Evolutionary conservation across 1,140 invertebrate species (phyloP), one percentile per base, ranked within the genome.

Genomic region (Thaumetopoea pityocampa): DNA sequence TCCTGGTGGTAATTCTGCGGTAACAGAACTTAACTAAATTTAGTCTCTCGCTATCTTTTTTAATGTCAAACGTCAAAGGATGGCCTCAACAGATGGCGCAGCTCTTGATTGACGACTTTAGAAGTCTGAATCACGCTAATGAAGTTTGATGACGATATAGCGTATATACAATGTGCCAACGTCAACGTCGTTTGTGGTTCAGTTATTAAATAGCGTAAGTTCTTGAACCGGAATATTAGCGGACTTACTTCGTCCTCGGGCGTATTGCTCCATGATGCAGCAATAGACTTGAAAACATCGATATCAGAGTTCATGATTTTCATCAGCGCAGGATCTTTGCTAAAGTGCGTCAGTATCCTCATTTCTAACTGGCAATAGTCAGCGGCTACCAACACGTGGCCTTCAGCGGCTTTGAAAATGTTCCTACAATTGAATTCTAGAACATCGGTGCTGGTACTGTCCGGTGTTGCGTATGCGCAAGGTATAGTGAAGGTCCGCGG

Each of bases 361-460:
- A 99, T 88, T 84, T 99, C 98, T 29, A 99, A 78, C 80, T 99
- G 98, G 65, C 94, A 97, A 82, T 97, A 99, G 85, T 99, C 98
- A 0, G 96, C 96, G 5, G 96, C 93, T 7, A 99, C 65, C 8
- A 99, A 82, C 14, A 90, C 64, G 40, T 86, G 87, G 18, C 89
- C 89, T 37, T 81, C 59, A 5, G 74, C 69, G 3, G 92, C 88
- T 55, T 88, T 74, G 78, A 96, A 95, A 7, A 91, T 90, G 46
- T 87, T 88, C 32, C 93, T 86, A 51, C 91, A 89, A 53, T 88
- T 91, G 57, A 88, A 88, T 54, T 85, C 79, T 45, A 81, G 77
- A 9, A 77, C 68, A 12, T 85, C 74, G 26, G 84, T 69, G 15
- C 12, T 46, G 16, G 38, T 33, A 19, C 77, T 65, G 4, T 73